Conservation (phyloP, 2,888 invertebrate genomes). For the Apodemia mormo region DNA sequence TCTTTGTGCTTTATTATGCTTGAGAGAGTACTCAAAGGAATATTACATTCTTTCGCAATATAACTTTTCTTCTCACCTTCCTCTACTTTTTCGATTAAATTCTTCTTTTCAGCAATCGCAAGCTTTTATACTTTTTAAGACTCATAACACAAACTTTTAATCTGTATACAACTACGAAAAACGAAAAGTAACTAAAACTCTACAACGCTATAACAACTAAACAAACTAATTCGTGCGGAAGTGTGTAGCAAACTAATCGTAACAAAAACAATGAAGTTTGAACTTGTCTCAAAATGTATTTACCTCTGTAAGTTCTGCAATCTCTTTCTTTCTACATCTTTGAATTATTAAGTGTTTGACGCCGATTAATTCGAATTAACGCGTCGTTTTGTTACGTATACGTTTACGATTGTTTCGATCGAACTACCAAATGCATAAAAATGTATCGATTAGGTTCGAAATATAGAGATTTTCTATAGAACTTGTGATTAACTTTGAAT, state of each 20-base stretch:
- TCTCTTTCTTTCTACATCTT: constrained; percentile 34
- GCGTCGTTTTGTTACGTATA: constrained; percentile 32
- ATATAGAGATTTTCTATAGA: constrained; percentile 35
- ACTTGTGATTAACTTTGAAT: constrained; percentile 22
- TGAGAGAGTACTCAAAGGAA: constrained; percentile 11
- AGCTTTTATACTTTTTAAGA: constrained; percentile 19
- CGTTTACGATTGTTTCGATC: constrained; percentile 29
- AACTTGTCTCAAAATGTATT: constrained; percentile 24
- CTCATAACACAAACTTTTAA: constrained; percentile 17
- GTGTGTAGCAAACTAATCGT: constrained; percentile 23
- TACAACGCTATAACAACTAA: not conserved
- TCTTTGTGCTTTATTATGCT: constrained; percentile 28
- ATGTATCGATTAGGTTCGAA: constrained; percentile 34
- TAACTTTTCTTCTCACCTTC: constrained; percentile 21
- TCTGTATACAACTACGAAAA: constrained; percentile 22
- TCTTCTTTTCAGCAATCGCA: constrained; percentile 24
- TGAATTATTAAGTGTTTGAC: constrained; percentile 20
- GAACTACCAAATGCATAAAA: constrained; percentile 33
- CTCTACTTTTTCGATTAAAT: constrained; percentile 25
- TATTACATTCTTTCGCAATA: constrained; percentile 10
- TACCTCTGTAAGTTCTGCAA: not conserved
- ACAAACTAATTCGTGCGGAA: constrained; percentile 22
- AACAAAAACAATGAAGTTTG: constrained; percentile 23
- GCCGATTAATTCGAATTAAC: constrained; percentile 26
- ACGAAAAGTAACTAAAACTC: constrained; percentile 23